Conservation (phyloP, 64 coral and sea anemone species). For the Pocillopora verrucosa region DNA sequence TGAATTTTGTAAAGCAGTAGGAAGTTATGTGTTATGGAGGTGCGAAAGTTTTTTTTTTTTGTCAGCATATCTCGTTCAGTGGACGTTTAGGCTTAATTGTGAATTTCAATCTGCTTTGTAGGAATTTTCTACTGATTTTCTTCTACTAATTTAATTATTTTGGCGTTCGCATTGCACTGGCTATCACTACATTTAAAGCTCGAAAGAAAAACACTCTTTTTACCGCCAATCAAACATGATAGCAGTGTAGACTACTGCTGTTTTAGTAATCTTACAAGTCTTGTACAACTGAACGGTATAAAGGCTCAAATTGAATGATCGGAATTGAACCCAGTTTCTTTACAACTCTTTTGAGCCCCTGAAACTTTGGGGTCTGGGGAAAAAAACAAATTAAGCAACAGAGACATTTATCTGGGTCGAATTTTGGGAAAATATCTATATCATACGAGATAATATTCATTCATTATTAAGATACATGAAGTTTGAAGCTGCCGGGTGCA, state of each 20-base stretch:
- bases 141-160: no score
- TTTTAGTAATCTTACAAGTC: no score
- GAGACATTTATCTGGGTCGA: not conserved
- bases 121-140: not conserved
- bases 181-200: no score
- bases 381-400: not conserved
- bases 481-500: not conserved
- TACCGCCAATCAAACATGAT: no score
- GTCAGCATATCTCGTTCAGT: not conserved
- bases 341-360: not conserved
- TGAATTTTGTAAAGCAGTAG: not conserved
- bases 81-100: not conserved
- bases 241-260: no score
- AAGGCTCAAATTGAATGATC: not conserved
- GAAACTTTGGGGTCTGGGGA: not conserved
- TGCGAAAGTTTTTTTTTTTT: not conserved
- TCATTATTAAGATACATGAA: not conserved
- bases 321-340: not conserved
- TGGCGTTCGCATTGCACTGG: no score
- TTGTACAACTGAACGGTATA: not conserved
- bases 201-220: no score
- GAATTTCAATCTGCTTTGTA: not conserved
- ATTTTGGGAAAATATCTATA: not conserved
- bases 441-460: conserved; percentile 3
- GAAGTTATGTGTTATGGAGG: not conserved